A percentile compares a stretch with the other conserved stretches of the same genome.
Evolutionary conservation across 2,797 vertebrate genomes (phyloP).

Genomic region (Peromyscus melanophrys): DNA sequence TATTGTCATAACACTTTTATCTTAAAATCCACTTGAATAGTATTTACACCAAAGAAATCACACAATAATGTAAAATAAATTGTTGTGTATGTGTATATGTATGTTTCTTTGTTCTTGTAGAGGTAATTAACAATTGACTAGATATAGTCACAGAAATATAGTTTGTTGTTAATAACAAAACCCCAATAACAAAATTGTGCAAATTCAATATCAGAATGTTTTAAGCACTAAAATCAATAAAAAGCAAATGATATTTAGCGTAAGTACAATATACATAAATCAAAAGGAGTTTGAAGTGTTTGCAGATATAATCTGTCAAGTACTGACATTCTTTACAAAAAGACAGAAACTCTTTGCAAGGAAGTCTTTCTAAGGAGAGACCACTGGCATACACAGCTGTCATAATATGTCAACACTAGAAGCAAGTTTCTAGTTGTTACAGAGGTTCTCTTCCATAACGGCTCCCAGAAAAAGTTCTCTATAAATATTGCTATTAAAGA

Average conservation of each 20-base stretch:
- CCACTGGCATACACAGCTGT: background rate
- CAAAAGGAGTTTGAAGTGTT: background rate
- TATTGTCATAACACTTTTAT: background rate
- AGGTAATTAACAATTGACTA: background rate
- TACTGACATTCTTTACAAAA: background rate
- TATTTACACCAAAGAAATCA: background rate
- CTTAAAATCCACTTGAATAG: background rate
- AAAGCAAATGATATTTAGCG: background rate
- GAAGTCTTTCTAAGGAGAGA: background rate
- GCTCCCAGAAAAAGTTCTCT: constrained; percentile 8
- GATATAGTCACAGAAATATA: background rate
- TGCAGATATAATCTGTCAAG: background rate
- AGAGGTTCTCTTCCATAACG: background rate
- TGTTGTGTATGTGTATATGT: background rate
- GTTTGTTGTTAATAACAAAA: background rate
- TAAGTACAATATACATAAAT: background rate
- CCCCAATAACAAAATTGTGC: background rate
- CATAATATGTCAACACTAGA: background rate
- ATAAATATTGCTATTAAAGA: background rate
- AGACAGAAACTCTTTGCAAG: background rate
- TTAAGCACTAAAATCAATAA: background rate
- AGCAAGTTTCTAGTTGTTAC: background rate
- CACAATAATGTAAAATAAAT: background rate
- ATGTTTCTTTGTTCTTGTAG: background rate
- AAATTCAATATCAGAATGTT: background rate